Evolutionary conservation across 1,140 invertebrate genomes (phyloP).

Genomic region (Helicoverpa zea): DNA sequence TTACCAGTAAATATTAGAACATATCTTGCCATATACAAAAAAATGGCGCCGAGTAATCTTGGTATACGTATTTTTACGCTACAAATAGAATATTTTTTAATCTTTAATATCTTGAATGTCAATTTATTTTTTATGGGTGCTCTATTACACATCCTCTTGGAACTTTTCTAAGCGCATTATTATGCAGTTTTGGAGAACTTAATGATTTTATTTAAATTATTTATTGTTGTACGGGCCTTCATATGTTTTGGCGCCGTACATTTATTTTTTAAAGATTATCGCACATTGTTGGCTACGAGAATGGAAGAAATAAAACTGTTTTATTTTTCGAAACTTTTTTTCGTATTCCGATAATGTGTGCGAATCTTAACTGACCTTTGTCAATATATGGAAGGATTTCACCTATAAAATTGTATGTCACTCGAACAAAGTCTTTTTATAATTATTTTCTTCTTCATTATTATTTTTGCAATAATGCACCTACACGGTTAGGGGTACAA

Average conservation of each 20-base stretch:
- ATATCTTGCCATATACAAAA: conserved; percentile 37
- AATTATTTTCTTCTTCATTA: neutral
- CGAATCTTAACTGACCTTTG: conserved; percentile 11
- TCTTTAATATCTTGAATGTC: conserved; percentile 26
- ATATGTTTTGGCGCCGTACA: conserved; percentile 79
- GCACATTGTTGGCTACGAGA: conserved; percentile 20
- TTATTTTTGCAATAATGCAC: conserved; percentile 21
- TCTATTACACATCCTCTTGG: conserved; percentile 14
- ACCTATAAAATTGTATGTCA: conserved; percentile 70
- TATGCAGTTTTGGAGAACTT: conserved; percentile 37
- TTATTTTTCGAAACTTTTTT: conserved; percentile 7
- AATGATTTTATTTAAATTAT: conserved; percentile 41
- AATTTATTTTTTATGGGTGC: conserved; percentile 37
- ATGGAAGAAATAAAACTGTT: neutral
- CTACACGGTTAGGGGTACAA: conserved; percentile 25
- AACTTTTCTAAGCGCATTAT: conserved; percentile 34
- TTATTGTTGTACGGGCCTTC: conserved; percentile 70
- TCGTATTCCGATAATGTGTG: neutral
- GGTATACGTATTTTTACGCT: conserved; percentile 28
- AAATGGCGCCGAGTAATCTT: conserved; percentile 8
- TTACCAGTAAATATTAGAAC: conserved; percentile 12
- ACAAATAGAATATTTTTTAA: conserved; percentile 21
- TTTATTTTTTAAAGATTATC: conserved; percentile 43
- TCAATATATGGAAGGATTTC: conserved; percentile 57
- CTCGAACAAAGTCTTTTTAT: conserved; percentile 19